These are phyloP conservation scores for Ceratina australensis DNA, from an alignment of 1,140 invertebrate genomes.

Conservation along the genomic window DNA sequence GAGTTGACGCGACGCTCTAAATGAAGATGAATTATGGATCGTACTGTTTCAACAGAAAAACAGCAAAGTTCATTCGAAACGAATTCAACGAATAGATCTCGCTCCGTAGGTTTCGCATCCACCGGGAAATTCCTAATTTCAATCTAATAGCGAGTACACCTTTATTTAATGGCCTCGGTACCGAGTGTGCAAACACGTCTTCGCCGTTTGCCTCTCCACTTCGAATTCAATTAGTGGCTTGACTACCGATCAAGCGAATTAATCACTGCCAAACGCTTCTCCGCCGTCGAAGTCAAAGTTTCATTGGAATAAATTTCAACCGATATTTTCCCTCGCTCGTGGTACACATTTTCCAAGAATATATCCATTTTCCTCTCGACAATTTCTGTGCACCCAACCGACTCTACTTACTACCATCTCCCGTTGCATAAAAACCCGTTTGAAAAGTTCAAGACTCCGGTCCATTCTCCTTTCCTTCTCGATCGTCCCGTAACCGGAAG, in stretches of 20 bases:
- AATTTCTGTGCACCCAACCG: too few relatives aligned
- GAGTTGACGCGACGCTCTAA: not conserved
- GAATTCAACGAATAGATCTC: not conserved
- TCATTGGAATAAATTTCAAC: not conserved
- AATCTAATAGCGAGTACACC: not conserved
- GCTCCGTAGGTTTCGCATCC: not conserved
- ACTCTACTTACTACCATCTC: too few relatives aligned
- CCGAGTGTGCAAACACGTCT: conserved; percentile 10
- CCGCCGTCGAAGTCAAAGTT: not conserved
- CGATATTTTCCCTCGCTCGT: not conserved
- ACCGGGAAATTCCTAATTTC: not conserved
- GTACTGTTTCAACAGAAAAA: not conserved
- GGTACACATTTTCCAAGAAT: not conserved
- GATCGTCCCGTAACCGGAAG: conserved; percentile 46
- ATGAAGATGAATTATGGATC: conserved; percentile 18
- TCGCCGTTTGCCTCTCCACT: conserved; percentile 4
- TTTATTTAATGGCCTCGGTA: not conserved
- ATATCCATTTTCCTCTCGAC: too few relatives aligned
- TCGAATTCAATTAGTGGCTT: conserved; percentile 8
- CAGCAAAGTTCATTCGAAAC: conserved; percentile 3
- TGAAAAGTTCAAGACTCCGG: not conserved
- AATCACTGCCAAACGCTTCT: not conserved
- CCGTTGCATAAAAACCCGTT: too few relatives aligned
- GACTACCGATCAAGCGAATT: not conserved
- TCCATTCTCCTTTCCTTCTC: not conserved